Percentiles rank a stretch among this genome's conserved stretches.
Conservation (phyloP, 2,113 vertebrate genomes). For the Phylloscopus trochiloides region DNA sequence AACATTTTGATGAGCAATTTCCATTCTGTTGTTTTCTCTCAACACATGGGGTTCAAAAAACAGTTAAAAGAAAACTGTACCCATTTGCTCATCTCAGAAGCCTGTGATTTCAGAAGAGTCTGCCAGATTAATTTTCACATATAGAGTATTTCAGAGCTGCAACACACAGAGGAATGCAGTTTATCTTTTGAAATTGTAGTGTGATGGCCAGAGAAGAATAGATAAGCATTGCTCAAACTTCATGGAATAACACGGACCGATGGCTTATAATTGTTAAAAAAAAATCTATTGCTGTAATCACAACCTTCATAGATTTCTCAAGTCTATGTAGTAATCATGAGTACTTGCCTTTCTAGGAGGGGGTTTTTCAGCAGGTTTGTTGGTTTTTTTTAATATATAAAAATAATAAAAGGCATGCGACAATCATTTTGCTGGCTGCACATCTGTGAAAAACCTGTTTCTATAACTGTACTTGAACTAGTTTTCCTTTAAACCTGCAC, state of each 20-base stretch:
- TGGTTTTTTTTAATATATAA: background rate
- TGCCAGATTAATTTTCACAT: constrained; percentile 77
- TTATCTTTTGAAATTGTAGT: constrained; percentile 59
- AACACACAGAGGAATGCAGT: constrained; percentile 29
- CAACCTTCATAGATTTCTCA: constrained; percentile 63
- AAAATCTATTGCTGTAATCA: constrained; percentile 37
- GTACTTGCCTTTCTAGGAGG: constrained; percentile 39
- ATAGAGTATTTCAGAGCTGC: constrained; percentile 61
- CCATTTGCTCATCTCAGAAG: constrained; percentile 81
- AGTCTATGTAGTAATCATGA: constrained; percentile 51
- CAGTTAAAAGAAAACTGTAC: constrained; percentile 81
- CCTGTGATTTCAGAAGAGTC: constrained; percentile 66
- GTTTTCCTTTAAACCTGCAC: constrained; percentile 15
- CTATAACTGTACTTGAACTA: background rate
- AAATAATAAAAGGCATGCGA: background rate
- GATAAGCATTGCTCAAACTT: constrained; percentile 47
- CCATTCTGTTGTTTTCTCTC: constrained; percentile 85
- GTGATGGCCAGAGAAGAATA: constrained; percentile 55
- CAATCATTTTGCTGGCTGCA: background rate
- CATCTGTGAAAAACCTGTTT: background rate
- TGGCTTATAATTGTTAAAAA: constrained; percentile 38
- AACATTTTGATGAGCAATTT: constrained; percentile 84
- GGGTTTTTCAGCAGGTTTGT: background rate
- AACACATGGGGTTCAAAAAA: constrained; percentile 85
- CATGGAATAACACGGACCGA: constrained; percentile 35